Conservation (phyloP, 2,888 invertebrate species). For the Salticus scenicus region DNA sequence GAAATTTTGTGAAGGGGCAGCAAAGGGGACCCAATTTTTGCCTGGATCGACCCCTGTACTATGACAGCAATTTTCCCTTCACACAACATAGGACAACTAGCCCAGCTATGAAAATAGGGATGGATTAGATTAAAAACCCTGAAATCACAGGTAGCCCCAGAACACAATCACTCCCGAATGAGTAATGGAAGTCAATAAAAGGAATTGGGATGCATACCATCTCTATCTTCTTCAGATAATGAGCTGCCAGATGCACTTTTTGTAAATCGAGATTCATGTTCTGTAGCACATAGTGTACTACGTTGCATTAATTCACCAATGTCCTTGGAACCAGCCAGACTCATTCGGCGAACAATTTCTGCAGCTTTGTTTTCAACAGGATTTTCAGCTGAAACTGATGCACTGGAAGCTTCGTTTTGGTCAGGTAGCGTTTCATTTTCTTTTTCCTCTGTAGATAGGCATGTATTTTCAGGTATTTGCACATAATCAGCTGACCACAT, state of each 20-base stretch:
- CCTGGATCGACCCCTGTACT: no score
- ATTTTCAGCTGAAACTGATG: slow-evolving; percentile 5
- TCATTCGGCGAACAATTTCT: slow-evolving; percentile 72
- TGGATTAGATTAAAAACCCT: no score
- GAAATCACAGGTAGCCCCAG: no score
- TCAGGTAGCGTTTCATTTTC: slow-evolving; percentile 73
- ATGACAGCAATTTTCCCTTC: no score
- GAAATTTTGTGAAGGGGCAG: no score
- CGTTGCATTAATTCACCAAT: slow-evolving; percentile 59
- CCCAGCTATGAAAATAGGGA: no score
- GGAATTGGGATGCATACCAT: no score
- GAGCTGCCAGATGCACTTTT: slow-evolving; percentile 94
- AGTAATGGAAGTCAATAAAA: no score
- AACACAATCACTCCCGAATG: no score
- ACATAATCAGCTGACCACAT: slow-evolving; percentile 98
- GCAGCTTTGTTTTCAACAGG: slow-evolving; percentile 69
- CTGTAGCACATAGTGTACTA: slow-evolving; percentile 55
- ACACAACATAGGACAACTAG: no score
- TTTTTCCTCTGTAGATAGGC: slow-evolving; percentile 23
- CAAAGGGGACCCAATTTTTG: no score
- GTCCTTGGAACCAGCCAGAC: slow-evolving; percentile 69
- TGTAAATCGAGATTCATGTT: slow-evolving; percentile 72
- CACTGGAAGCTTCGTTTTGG: slow-evolving; percentile 76
- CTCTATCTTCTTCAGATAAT: slow-evolving; percentile 82
- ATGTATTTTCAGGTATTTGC: slow-evolving; percentile 83